A percentile compares a stretch with the other conserved stretches of the same genome.
Conservation (phyloP, 2,797 vertebrate genomes). For the Sylvia borin region DNA sequence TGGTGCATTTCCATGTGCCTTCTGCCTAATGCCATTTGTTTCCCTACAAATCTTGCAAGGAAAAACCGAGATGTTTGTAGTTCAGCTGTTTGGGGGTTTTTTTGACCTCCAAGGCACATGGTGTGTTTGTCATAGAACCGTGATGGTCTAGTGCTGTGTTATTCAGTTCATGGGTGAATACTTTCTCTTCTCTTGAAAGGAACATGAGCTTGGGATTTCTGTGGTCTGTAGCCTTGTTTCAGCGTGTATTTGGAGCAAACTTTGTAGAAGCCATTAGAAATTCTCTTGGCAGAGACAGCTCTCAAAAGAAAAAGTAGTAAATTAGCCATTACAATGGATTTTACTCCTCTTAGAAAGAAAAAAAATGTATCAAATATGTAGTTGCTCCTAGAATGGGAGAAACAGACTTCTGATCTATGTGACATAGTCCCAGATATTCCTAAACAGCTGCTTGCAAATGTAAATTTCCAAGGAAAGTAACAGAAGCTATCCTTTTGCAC, state of each 20-base stretch:
- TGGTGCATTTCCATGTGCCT: accelerated
- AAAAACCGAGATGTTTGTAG: not conserved
- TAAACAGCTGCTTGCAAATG: not conserved
- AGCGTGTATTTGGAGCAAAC: not conserved
- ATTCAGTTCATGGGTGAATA: not conserved
- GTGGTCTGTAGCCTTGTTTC: not conserved
- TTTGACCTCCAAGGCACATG: not conserved
- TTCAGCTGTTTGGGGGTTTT: accelerated
- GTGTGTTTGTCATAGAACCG: not conserved
- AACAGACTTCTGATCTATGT: not conserved
- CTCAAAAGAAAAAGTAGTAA: not conserved
- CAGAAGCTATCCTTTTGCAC: not conserved
- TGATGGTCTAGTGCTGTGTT: not conserved
- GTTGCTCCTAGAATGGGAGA: not conserved
- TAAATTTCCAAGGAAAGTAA: not conserved
- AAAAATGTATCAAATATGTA: not conserved
- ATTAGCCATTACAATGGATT: not conserved
- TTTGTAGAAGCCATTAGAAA: not conserved
- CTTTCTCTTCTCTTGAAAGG: not conserved
- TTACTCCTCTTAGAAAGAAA: not conserved
- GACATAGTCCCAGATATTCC: not conserved
- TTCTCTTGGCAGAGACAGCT: not conserved
- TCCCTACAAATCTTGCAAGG: not conserved
- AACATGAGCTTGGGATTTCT: not conserved
- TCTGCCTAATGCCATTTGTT: not conserved